Percentiles rank a stretch among this genome's conserved stretches.
Evolutionary conservation across 2,888 invertebrate species (phyloP).

Genomic region (Cotesia congregata): DNA sequence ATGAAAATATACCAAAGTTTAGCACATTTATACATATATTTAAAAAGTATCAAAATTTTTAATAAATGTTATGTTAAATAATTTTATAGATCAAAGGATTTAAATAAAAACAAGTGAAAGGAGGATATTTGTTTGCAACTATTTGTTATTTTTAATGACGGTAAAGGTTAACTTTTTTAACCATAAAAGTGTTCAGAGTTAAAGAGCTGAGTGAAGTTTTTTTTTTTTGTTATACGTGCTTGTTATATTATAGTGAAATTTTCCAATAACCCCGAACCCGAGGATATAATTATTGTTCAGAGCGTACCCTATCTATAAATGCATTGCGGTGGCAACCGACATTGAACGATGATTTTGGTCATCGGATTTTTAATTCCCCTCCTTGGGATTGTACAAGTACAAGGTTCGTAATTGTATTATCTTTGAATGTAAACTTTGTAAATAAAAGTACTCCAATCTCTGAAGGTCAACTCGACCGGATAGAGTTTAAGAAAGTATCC

Average conservation of each 20-base stretch:
- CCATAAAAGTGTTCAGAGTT: neutral
- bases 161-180: neutral
- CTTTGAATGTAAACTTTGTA: constrained; percentile 10
- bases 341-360: constrained; percentile 58
- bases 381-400: constrained; percentile 58
- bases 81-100: neutral
- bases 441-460: neutral
- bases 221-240: neutral
- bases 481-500: neutral
- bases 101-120: neutral
- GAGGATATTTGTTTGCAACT: neutral
- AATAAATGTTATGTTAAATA: neutral
- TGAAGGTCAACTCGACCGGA: constrained; percentile 20
- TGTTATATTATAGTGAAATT: neutral
- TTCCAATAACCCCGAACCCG: constrained; percentile 24
- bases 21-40: too few species aligned
- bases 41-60: neutral
- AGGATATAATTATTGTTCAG: constrained; percentile 35
- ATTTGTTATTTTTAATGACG: neutral
- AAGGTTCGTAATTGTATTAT: constrained; percentile 52
- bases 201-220: neutral
- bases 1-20: too few species aligned
- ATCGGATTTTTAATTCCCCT: constrained; percentile 59
- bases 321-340: constrained; percentile 25
- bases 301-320: constrained; percentile 6